Base-by-base conservation (phyloP, 53 echinoderm and acorn worm species). In the Apostichopus leukothele region DNA sequence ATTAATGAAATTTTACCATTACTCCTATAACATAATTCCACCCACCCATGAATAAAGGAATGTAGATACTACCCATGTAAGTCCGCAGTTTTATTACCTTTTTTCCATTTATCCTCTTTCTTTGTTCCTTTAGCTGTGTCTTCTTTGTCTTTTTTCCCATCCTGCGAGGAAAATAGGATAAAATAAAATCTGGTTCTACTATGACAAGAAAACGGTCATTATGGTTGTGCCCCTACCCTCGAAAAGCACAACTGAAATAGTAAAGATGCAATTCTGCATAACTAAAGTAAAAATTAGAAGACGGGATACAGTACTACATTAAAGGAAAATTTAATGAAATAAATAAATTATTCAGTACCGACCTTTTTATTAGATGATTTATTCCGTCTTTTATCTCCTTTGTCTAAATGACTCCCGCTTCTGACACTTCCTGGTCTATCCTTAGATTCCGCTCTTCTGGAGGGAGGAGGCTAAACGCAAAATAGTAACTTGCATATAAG, bases 21-120 rank as follows among this genome's bases (percentile, higher is more conserved):
- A 39, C 39, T 39, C 39, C 3, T 39, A 39, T 39, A 39, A 39
- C 39, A 39, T 39, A 39, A 39, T 39, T 39, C 39, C 39, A 39
- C 39, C 39, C 39, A 39, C 39, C 39, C 39, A 39, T 39, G 3
- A 39, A 39, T 3, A 39, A 27, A 27, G 39, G 39, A 39, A 39
- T 39, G 39, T 39, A 39, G 39, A 39, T 39, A 39, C 0, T 39
- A 39, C 39, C 39, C 39, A 39, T 3, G 39, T 39, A 39, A 39
- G 39, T 39, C 39, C 3, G 39, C 39, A 3, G n/a, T n/a, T n/a
- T n/a, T n/a, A n/a, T 57, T 67, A 97, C 97, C 97, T 90, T 97
- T 97, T 88, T 97, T 96, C 97, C 97, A 97, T 90, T 95, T 97
- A 86, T 97, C 97, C 14, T 95, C 97, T 91, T 97, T 97, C 75